Evolutionary conservation across 2,797 vertebrate species (phyloP), one percentile per base, ranked within the genome.

Genomic region (Sternotherus odoratus): DNA sequence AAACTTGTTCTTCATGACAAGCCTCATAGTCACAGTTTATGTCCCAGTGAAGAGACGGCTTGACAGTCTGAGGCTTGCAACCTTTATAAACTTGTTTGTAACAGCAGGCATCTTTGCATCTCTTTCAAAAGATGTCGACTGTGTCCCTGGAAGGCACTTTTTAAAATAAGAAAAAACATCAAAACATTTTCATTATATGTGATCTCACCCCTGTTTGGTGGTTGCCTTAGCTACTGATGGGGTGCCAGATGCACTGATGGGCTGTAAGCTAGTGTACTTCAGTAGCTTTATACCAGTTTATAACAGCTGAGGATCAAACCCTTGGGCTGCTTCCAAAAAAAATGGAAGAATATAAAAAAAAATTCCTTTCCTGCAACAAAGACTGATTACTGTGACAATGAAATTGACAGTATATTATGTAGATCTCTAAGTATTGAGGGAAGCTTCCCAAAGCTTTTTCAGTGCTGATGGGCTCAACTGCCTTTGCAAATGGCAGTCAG

Each of bases 231-330:
- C 63, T 36, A 30, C 69, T 77, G 51, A 56, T 11, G 49, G 39
- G 82, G 23, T 82, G 17, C n/a, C 36, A 28, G 85, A 19, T 5
- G 69, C 19, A n/a, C n/a, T n/a, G n/a, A n/a, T n/a, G n/a, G n/a
- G n/a, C n/a, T n/a, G n/a, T 39, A 0, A 0, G 13, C 23, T 0
- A 0, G 36, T 49, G 69, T 56, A 23, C 0, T 0, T 72, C 12
- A 1, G 24, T 72, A 50, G 60, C 69, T 7, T 74, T 74, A 74
- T 74, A 28, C 43, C 26, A 30, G 16, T 26, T 46, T 46, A 46
- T 46, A 46, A 46, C 4, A 1, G 43, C 43, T 46, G 43, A 74
- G 5, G 19, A 69, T 10, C 36, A 39, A 21, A 39, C 19, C 43
- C 43, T 43, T 43, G 43, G 43, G 43, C 43, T 43, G 43, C 43